Base-by-base conservation (phyloP, 2,113 vertebrate genomes). In the Pygathrix nemaeus region DNA sequence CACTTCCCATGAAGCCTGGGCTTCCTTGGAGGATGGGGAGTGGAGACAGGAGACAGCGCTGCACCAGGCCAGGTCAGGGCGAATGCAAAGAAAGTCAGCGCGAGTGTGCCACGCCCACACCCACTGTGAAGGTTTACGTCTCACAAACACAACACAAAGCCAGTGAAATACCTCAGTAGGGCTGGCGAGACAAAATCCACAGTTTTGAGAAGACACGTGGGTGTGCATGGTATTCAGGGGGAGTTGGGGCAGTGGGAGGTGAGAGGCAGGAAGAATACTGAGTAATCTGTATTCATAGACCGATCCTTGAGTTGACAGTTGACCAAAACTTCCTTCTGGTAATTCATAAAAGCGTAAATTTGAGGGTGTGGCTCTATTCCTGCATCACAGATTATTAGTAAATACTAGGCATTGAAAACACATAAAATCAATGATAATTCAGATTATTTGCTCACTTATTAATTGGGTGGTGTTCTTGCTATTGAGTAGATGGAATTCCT, bases 11-110 rank as follows among this genome's bases (percentile, higher is more conserved):
- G 32, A 76, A 35, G 16, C 14, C 32, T 70, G 75, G 25, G 75
- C 75, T 3, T 16, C 73, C 1, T 40, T 45, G 25, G 66, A 27
- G 13, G 32, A 5, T 27, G 32, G 61, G 48, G 10, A 3, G 68
- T 2, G 0, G 27, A 35, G 21, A 52, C 59, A 8, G 40, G 13
- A 11, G 35, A 23, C 27, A 14, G 27, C 1, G 0, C 27, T 17
- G 30, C 52, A 16, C 20, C 87, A 68, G n/a, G n/a, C n/a, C n/a
- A 20, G 61, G n/a, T 21, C 80, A 27, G 23, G 57, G 81, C 6
- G 27, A 0, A 17, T 16, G 14, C 0, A 2, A 30, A 35, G 66
- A 32, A 7, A 68, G 32, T 35, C 7, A 61, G 32, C 1, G 27
- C 0, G 5, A 30, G 61, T 14, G 59, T 13, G 61, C 61, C 57